Percentiles rank a stretch among this genome's conserved stretches.
phyloP scores from a whole-genome alignment of 2,113 vertebrate species.

The Nycticryphes semicollaris region DNA sequence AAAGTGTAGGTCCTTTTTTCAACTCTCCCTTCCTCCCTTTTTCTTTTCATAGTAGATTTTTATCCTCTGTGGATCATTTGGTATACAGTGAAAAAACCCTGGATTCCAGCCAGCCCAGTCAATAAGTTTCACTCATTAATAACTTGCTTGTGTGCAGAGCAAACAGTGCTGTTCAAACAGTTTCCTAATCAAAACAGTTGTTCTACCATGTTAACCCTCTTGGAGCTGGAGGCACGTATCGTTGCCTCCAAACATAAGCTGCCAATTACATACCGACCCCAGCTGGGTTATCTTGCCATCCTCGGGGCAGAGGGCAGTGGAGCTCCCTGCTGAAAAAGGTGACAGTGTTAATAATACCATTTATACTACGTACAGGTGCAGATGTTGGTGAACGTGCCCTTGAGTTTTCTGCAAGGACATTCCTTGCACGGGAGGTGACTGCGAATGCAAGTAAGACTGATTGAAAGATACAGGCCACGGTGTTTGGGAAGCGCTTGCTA shows the following conservation, averaged over 20 bases:
- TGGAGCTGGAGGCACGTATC: background rate
- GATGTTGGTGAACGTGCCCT: background rate
- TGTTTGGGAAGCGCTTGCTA: background rate
- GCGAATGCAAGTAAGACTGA: background rate
- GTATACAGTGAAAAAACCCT: background rate
- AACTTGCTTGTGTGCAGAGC: slow-evolving; percentile 17
- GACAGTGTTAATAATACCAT: background rate
- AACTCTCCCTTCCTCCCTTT: too few relatives aligned
- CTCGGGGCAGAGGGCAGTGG: background rate
- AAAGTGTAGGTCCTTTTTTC: background rate
- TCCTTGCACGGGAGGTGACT: background rate
- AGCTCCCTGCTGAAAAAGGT: background rate
- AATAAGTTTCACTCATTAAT: slow-evolving; percentile 34
- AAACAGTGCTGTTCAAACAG: slow-evolving; percentile 31
- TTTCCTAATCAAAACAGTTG: slow-evolving; percentile 41
- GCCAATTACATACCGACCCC: fast-evolving
- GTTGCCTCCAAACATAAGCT: background rate
- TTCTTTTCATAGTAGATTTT: background rate
- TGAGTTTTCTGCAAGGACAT: background rate
- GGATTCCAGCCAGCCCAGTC: slow-evolving; percentile 26
- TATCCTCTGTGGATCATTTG: background rate
- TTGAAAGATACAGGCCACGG: fast-evolving
- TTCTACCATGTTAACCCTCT: background rate
- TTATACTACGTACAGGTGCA: fast-evolving
- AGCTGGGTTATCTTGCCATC: background rate